These are phyloP conservation scores for Drosophila novamexicana DNA, from an alignment of 1,140 invertebrate species.

Conservation along the genomic window DNA sequence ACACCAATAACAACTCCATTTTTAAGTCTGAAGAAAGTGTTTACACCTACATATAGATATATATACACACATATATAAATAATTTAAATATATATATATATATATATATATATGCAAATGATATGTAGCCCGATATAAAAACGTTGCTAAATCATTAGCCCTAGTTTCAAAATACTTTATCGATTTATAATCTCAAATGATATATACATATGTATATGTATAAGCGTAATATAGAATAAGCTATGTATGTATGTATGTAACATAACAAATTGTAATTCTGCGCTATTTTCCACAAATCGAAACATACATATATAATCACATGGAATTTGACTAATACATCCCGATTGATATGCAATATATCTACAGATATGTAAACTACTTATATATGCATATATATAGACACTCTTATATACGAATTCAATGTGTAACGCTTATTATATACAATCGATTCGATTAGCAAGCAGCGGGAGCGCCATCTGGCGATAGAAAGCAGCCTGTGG, in stretches of 20 bases:
- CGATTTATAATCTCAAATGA: conserved; percentile 43
- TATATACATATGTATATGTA: conserved; percentile 36
- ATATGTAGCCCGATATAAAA: conserved; percentile 42
- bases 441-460: not conserved
- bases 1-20: conserved; percentile 70
- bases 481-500: not conserved
- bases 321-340: not conserved
- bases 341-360: not conserved
- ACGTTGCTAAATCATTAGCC: conserved; percentile 47
- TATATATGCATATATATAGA: not conserved
- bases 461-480: conserved; percentile 10
- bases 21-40: conserved; percentile 75
- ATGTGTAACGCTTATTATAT: conserved; percentile 1
- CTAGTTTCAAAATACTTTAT: conserved; percentile 52
- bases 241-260: conserved; percentile 1
- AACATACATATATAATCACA: too few species aligned
- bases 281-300: too few species aligned
- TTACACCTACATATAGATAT: conserved; percentile 57
- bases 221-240: conserved; percentile 12
- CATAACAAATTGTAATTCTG: not conserved
- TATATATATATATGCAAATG: conserved; percentile 13
- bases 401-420: conserved; percentile 1
- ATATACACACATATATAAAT: conserved; percentile 31
- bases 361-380: conserved; percentile 1
- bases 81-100: conserved; percentile 34